Base-by-base conservation (phyloP, 2,797 vertebrate species). In the Acrossocheilus wenchowensis region DNA sequence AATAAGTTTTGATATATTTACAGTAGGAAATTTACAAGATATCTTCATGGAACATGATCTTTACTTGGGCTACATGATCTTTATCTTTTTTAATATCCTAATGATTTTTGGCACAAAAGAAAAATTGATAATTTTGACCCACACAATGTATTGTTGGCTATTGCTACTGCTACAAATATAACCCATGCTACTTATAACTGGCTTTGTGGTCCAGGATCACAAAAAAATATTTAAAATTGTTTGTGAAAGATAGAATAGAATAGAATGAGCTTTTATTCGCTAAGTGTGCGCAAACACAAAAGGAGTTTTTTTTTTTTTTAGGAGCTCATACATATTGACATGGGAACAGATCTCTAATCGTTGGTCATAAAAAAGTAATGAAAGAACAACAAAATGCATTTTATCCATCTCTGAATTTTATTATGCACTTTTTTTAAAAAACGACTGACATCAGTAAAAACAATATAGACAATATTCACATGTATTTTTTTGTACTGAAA, bases 391-490 rank as follows among this genome's bases (percentile, higher is more conserved):
- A 62, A 6, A 34, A 45, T 19, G 9, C 1, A 11, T 36, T 78
- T 73, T 41, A 15, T 66, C 8, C 26, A 80, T 62, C 15, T 86
- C 43, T 48, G 26, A 64, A 64, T 81, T 86, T 86, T 86, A 86
- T 86, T 86, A 64, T 74, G 12, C 64, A 15, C 54, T 78, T 60
- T 71, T 2, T 23, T 30, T 30, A 30, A 50, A 81, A 77, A 81
- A 83, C 52, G 12, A 6, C 23, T 64, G 34, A 52, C 64, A 83
- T 81, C 21, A 78, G 74, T 86, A 89, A 88, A 91, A 91, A 85
- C 83, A 69, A 89, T 78, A 48, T 48, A 86, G 30, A 85, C 75
- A 85, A 84, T 89, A 87, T 89, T 88, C 83, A 88, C 88, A 91
- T 78, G 50, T 88, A 17, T 79, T 86, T 82, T 36, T 50, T 85